A percentile compares a stretch with the other conserved stretches of the same genome.
These are phyloP conservation scores for Sminthurides bifidus DNA, from an alignment of 1,140 invertebrate genomes.

Conservation along the genomic window DNA sequence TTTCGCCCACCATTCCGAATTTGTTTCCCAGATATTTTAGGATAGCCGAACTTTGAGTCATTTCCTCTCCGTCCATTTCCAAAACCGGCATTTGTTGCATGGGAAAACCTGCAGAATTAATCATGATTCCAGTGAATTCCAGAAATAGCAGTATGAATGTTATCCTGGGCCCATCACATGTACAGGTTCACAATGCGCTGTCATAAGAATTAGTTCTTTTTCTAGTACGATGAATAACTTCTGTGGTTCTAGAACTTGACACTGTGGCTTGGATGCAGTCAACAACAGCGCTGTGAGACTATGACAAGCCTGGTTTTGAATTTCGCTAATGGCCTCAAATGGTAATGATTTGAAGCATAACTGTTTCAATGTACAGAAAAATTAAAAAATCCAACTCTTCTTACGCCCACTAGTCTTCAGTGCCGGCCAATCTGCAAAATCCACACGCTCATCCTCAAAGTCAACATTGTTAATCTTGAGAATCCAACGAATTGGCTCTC, in stretches of 20 bases:
- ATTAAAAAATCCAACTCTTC: neutral
- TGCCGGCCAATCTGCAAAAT: conserved; percentile 37
- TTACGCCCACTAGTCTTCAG: conserved; percentile 32
- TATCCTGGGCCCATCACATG: too few relatives aligned
- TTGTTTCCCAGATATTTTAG: conserved; percentile 50
- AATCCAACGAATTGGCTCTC: conserved; percentile 53
- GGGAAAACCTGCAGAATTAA: conserved; percentile 31
- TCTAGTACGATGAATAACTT: too few relatives aligned
- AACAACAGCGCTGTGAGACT: neutral
- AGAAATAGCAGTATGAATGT: too few relatives aligned
- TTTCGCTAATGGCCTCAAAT: too few relatives aligned
- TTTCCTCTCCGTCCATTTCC: conserved; percentile 51
- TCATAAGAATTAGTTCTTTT: too few relatives aligned
- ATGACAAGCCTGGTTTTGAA: neutral
- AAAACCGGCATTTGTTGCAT: conserved; percentile 56
- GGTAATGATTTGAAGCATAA: too few relatives aligned
- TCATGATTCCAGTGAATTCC: too few relatives aligned
- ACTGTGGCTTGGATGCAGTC: neutral
- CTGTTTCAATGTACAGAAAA: neutral
- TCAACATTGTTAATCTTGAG: conserved; percentile 48
- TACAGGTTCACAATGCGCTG: too few relatives aligned
- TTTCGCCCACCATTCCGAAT: conserved; percentile 46
- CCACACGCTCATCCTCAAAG: conserved; percentile 52
- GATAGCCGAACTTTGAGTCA: conserved; percentile 52
- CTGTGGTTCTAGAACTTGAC: too few relatives aligned